Evolutionary conservation across 2,797 vertebrate genomes (phyloP).

Genomic region (Ceyx erithaca): DNA sequence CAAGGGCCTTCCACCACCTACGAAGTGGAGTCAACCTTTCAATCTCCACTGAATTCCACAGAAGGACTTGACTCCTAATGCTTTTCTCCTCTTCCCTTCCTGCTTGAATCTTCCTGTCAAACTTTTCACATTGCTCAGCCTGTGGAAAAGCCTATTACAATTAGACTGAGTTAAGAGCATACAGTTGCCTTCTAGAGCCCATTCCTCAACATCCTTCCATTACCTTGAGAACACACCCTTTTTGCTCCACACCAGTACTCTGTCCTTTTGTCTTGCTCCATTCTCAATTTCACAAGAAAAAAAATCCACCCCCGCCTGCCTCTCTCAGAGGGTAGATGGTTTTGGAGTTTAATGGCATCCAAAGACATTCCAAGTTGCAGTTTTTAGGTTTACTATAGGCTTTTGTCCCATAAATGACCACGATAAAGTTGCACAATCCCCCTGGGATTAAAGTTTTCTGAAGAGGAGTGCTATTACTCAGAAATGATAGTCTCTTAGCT

Average conservation of each 20-base stretch:
- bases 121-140: background rate
- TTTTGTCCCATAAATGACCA: background rate
- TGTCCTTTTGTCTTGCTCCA: background rate
- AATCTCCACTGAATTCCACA: background rate
- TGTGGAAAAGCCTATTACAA: background rate
- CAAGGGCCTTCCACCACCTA: background rate
- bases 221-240: background rate
- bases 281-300: background rate
- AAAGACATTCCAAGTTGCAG: background rate
- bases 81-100: background rate
- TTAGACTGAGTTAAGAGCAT: background rate
- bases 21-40: background rate
- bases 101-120: background rate
- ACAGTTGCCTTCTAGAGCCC: background rate
- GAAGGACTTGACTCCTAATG: background rate
- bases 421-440: background rate
- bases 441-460: background rate
- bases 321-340: background rate
- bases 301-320: fast-evolving
- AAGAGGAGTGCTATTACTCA: background rate
- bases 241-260: background rate
- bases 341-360: slow-evolving; percentile 8
- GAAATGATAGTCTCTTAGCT: background rate
- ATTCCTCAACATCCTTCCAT: background rate
- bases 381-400: background rate